Evolutionary conservation across 2,888 invertebrate species (phyloP).

Genomic region (Scaptomyza tumidula): DNA sequence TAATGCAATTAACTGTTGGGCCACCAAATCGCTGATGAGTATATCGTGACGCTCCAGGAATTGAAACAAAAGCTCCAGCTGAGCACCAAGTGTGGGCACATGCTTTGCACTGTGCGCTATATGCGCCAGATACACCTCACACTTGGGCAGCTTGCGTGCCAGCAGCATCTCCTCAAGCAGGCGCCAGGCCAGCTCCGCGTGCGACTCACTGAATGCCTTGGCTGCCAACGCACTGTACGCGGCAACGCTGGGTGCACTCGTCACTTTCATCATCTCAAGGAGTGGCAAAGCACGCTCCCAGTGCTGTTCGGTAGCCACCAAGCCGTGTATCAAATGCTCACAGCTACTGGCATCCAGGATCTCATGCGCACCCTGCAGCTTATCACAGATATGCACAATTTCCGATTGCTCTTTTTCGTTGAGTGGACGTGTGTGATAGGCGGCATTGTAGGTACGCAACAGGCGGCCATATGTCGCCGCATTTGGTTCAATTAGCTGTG

Average conservation of each 20-base stretch:
- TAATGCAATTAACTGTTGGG: constrained; percentile 62
- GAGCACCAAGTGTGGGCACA: constrained; percentile 63
- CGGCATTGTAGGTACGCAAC: constrained; percentile 86
- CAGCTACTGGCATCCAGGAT: constrained; percentile 87
- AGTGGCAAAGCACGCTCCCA: constrained; percentile 88
- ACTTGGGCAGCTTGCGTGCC: constrained; percentile 84
- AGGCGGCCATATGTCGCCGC: constrained; percentile 87
- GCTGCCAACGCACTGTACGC: constrained; percentile 86
- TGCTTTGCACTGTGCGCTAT: constrained; percentile 85
- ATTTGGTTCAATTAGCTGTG: constrained; percentile 85
- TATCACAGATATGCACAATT: constrained; percentile 85
- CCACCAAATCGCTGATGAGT: constrained; percentile 81
- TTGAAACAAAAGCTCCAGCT: constrained; percentile 86
- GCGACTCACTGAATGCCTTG: constrained; percentile 86
- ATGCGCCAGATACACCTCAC: constrained; percentile 86
- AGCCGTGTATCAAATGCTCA: constrained; percentile 87
- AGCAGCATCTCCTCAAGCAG: constrained; percentile 86
- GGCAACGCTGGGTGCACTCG: constrained; percentile 84
- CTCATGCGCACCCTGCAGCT: constrained; percentile 85
- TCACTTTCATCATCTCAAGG: constrained; percentile 86
- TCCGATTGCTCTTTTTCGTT: constrained; percentile 85
- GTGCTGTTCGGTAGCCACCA: constrained; percentile 88
- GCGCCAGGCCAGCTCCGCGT: constrained; percentile 86
- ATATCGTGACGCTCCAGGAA: constrained; percentile 86
- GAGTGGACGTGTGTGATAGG: constrained; percentile 78